Conservation (phyloP, 2,113 vertebrate genomes). For the Phyllopteryx taeniolatus region DNA sequence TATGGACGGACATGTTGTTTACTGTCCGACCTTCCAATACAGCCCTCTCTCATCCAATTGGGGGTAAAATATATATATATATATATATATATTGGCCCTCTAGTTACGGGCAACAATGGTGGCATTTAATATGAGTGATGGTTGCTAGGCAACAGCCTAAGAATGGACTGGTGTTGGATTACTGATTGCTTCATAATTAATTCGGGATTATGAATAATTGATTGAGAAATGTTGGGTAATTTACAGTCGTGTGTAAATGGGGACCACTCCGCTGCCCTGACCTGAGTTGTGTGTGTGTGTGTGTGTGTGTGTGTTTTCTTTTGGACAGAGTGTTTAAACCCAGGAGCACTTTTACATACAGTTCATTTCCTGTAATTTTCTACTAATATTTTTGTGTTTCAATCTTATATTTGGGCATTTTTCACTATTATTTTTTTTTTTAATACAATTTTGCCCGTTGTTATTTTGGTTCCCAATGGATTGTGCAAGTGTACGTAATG, state of each 20-base stretch:
- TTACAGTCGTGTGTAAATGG: slow-evolving; percentile 72
- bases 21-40: slow-evolving; percentile 37
- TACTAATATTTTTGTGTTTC: neutral
- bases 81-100: slow-evolving; percentile 31
- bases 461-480: neutral
- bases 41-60: slow-evolving; percentile 34
- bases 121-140: slow-evolving; percentile 71
- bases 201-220: slow-evolving; percentile 74
- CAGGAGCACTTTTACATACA: too few species aligned
- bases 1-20: slow-evolving; percentile 59
- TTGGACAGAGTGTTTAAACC: too few species aligned
- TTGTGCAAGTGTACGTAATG: neutral
- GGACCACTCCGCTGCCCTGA: slow-evolving; percentile 48
- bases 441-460: neutral
- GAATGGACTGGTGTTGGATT: slow-evolving; percentile 72
- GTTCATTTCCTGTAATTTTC: neutral
- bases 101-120: slow-evolving; percentile 67
- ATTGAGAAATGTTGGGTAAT: slow-evolving; percentile 70
- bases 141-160: slow-evolving; percentile 74
- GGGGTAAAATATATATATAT: slow-evolving; percentile 22
- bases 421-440: neutral
- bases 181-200: slow-evolving; percentile 78
- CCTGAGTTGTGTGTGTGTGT: slow-evolving; percentile 6
- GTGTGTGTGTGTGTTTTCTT: neutral
- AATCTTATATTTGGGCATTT: neutral